These are phyloP conservation scores for Struthidea cinerea DNA, from an alignment of 2,113 vertebrate genomes.

Conservation along the genomic window DNA sequence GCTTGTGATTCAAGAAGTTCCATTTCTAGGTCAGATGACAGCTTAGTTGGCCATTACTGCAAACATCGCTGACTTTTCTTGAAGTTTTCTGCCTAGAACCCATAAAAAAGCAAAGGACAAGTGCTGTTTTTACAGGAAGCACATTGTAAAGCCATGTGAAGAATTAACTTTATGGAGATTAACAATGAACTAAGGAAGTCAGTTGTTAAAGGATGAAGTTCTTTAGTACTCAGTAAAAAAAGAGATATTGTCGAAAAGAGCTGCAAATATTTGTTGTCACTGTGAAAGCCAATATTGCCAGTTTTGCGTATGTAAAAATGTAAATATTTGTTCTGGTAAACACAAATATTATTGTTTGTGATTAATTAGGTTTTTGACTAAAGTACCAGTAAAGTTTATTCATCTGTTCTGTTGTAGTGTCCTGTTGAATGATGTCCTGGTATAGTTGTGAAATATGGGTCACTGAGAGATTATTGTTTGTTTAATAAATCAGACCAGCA, in stretches of 20 bases:
- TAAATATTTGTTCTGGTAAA: not conserved
- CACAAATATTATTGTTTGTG: not conserved
- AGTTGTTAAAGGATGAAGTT: not conserved
- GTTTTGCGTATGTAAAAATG: not conserved
- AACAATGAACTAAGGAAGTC: not conserved
- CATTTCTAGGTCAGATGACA: slow-evolving; percentile 28
- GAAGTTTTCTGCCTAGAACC: not conserved
- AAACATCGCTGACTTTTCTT: not conserved
- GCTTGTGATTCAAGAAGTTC: not conserved
- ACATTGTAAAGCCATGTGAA: not conserved
- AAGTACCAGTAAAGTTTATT: not conserved
- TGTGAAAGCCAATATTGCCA: not conserved
- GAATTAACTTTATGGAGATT: not conserved
- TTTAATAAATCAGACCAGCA: not conserved
- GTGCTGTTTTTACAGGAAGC: not conserved
- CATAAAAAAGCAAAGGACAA: not conserved
- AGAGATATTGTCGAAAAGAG: not conserved
- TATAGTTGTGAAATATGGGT: not conserved
- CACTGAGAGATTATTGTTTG: not conserved
- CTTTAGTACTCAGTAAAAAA: not conserved
- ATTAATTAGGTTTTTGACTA: not conserved
- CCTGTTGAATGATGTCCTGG: not conserved
- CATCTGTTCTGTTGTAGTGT: not conserved
- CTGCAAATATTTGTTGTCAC: not conserved
- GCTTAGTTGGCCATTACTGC: not conserved